These are phyloP conservation scores for Flabesymbios commensalis DNA, from an alignment of 2,888 invertebrate genomes.

Conservation along the genomic window DNA sequence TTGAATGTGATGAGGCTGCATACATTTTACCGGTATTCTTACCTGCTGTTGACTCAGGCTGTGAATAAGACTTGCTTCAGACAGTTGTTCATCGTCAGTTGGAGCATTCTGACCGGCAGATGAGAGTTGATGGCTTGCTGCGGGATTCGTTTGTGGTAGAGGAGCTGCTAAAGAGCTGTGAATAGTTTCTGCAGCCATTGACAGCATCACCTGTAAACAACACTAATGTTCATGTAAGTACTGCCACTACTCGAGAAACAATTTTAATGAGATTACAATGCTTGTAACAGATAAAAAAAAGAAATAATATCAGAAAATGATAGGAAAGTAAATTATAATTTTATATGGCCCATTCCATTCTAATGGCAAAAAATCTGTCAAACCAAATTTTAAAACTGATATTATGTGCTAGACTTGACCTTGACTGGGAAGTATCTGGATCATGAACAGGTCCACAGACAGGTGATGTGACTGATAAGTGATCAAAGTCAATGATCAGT, in stretches of 20 bases:
- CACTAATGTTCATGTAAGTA: too few relatives aligned
- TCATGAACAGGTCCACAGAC: too few relatives aligned
- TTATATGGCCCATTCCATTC: too few relatives aligned
- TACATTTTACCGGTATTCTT: not conserved
- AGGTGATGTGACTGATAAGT: too few relatives aligned
- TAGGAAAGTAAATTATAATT: not conserved
- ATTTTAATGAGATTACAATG: too few relatives aligned
- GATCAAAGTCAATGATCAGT: too few relatives aligned
- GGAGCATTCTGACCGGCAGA: constrained; percentile 18
- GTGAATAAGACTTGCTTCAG: constrained; percentile 32
- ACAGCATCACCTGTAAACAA: constrained; percentile 66
- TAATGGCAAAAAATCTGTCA: too few relatives aligned
- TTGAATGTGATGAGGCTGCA: not conserved
- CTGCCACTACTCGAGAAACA: too few relatives aligned
- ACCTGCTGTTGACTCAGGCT: constrained; percentile 8
- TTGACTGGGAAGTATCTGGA: too few relatives aligned
- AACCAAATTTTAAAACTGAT: too few relatives aligned
- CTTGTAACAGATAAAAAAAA: not conserved
- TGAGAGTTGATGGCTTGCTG: constrained; percentile 14
- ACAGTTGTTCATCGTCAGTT: constrained; percentile 48
- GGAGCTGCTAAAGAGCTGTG: constrained; percentile 66
- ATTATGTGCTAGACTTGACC: too few relatives aligned
- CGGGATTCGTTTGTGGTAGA: constrained; percentile 38
- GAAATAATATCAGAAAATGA: not conserved
- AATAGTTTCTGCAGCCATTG: constrained; percentile 70